A percentile compares a stretch with the other conserved stretches of the same genome.
These are phyloP conservation scores for Nasonia giraulti DNA, from an alignment of 1,140 invertebrate genomes.

Conservation along the genomic window DNA sequence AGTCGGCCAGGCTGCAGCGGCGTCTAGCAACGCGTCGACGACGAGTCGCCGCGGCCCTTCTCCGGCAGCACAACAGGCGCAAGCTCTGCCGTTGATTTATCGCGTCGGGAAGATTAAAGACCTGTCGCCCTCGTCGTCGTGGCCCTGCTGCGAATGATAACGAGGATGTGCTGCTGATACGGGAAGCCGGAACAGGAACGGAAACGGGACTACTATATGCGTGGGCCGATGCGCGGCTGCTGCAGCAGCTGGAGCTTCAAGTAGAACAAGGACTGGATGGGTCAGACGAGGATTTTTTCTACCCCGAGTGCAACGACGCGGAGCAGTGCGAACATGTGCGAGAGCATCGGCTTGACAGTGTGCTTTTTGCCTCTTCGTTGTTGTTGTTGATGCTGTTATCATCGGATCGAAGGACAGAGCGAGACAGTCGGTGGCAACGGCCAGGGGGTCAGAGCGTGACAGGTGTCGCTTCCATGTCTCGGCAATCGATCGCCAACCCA, in stretches of 20 bases:
- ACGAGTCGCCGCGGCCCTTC: not conserved
- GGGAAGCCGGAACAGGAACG: not conserved
- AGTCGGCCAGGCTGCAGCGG: not conserved
- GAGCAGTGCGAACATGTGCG: not conserved
- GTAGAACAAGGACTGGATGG: conserved; percentile 25
- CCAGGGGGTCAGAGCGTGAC: conserved; percentile 47
- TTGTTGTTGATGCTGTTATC: no score
- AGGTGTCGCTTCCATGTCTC: conserved; percentile 54
- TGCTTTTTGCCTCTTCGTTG: no score
- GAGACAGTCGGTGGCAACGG: conserved; percentile 46
- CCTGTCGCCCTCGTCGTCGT: no score
- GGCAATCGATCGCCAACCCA: not conserved
- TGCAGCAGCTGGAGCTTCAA: not conserved
- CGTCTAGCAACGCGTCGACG: not conserved
- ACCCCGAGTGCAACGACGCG: no score
- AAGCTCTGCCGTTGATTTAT: not conserved
- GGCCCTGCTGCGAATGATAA: not conserved
- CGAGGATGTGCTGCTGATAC: not conserved
- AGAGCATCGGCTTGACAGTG: not conserved
- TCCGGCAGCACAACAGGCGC: no score
- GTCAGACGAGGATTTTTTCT: conserved; percentile 7
- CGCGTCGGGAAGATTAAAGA: no score
- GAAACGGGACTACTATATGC: not conserved
- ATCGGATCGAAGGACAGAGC: no score
- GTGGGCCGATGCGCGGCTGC: not conserved